phyloP scores from a whole-genome alignment of 2,797 vertebrate species.

The Trichosurus vulpecula region DNA sequence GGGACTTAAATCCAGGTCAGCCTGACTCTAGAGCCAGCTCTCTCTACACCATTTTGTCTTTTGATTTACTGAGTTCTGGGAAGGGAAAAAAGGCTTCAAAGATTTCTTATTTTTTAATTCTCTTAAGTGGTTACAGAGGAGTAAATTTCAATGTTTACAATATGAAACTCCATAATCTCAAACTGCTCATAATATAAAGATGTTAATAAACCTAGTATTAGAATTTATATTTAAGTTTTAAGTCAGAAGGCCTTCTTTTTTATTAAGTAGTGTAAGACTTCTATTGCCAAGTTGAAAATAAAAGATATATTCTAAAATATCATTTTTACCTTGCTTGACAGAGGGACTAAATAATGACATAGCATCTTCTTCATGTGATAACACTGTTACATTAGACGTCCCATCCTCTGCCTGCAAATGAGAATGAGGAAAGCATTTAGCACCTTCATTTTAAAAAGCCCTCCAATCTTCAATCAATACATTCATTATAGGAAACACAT shows the following conservation, averaged over 20 bases:
- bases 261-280: constrained; percentile 32
- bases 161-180: constrained; percentile 52
- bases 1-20: not conserved
- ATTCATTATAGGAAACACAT: not conserved
- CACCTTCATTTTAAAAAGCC: not conserved
- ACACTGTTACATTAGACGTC: constrained; percentile 82
- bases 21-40: not conserved
- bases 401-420: constrained; percentile 90
- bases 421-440: not conserved
- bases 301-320: constrained; percentile 41
- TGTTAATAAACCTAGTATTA: constrained; percentile 10
- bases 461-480: not conserved
- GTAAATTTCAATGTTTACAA: constrained; percentile 35
- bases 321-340: constrained; percentile 86
- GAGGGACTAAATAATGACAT: constrained; percentile 89
- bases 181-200: constrained; percentile 37
- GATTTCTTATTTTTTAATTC: not conserved
- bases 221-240: constrained; percentile 25
- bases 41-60: not conserved
- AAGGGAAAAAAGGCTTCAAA: not conserved
- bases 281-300: constrained; percentile 16
- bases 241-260: not conserved
- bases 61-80: not conserved
- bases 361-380: constrained; percentile 90
- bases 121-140: not conserved